Conservation (phyloP, 1,140 invertebrate species). For the Uloborus diversus region DNA sequence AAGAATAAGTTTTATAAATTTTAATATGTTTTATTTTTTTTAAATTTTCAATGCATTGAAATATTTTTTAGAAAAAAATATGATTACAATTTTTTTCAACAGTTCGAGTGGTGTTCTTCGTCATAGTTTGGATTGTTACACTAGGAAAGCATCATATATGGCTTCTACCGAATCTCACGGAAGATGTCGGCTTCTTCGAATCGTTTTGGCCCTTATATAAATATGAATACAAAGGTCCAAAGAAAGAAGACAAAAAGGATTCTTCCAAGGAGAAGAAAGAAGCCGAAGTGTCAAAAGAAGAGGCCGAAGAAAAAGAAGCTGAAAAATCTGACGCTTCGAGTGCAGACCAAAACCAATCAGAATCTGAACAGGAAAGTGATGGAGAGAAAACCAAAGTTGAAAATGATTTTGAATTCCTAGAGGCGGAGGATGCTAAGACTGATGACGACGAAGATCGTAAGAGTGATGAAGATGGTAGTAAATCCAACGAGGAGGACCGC, state of each 20-base stretch:
- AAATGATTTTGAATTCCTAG: slow-evolving; percentile 59
- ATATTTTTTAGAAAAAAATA: slow-evolving; percentile 38
- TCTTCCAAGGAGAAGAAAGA: slow-evolving; percentile 72
- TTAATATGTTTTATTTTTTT: too few relatives aligned
- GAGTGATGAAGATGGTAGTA: background rate
- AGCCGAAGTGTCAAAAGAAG: slow-evolving; percentile 71
- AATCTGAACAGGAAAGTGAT: slow-evolving; percentile 15
- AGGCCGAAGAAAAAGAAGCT: slow-evolving; percentile 63
- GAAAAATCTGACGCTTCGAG: background rate
- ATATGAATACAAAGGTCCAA: slow-evolving; percentile 79
- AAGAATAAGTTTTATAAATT: too few relatives aligned
- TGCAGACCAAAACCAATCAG: background rate
- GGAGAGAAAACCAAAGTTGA: slow-evolving; percentile 31
- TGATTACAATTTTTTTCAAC: slow-evolving; percentile 43
- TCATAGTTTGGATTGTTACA: slow-evolving; percentile 87
- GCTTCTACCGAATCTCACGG: slow-evolving; percentile 97
- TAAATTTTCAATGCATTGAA: too few relatives aligned
- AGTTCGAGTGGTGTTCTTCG: slow-evolving; percentile 90
- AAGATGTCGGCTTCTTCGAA: slow-evolving; percentile 98
- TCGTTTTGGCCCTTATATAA: slow-evolving; percentile 98
- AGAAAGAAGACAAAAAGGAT: slow-evolving; percentile 75
- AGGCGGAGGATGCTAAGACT: slow-evolving; percentile 42
- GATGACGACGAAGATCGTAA: slow-evolving; percentile 46
- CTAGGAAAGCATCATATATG: slow-evolving; percentile 93
- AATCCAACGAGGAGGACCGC: background rate